Evolutionary conservation across 2,797 vertebrate species (phyloP).

Genomic region (Fratercula arctica): DNA sequence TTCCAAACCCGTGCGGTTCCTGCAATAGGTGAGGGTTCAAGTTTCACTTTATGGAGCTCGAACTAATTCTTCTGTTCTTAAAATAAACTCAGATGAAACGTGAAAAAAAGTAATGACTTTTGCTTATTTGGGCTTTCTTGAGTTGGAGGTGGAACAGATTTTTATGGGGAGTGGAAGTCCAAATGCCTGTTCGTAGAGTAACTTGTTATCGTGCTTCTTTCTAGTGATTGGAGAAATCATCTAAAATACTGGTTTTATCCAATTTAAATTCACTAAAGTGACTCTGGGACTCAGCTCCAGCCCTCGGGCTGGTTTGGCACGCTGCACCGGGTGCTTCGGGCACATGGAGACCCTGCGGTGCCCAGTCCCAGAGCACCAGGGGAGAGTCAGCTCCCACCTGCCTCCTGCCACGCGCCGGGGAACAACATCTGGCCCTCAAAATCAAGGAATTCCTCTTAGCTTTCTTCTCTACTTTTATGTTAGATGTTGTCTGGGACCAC

Average conservation of each 20-base stretch:
- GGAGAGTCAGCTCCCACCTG: background rate
- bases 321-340: rapidly evolving
- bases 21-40: conserved; percentile 18
- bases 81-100: background rate
- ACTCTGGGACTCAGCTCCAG: background rate
- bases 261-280: background rate
- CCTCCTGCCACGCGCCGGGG: rapidly evolving
- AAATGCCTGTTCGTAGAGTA: background rate
- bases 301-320: background rate
- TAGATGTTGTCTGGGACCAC: background rate
- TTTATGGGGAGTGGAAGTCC: rapidly evolving
- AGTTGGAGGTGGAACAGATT: background rate
- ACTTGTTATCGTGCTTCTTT: background rate
- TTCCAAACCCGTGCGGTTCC: conserved; percentile 20
- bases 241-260: background rate
- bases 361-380: background rate
- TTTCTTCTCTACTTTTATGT: background rate
- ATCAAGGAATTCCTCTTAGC: background rate
- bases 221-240: background rate
- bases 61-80: conserved; percentile 10
- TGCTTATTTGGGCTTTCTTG: background rate
- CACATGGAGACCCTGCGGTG: background rate
- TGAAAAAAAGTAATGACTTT: background rate
- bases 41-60: background rate
- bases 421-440: background rate